Evolutionary conservation across 1,140 invertebrate genomes (phyloP), one percentile per base, ranked within the genome.

Genomic region (Nebria ingens): DNA sequence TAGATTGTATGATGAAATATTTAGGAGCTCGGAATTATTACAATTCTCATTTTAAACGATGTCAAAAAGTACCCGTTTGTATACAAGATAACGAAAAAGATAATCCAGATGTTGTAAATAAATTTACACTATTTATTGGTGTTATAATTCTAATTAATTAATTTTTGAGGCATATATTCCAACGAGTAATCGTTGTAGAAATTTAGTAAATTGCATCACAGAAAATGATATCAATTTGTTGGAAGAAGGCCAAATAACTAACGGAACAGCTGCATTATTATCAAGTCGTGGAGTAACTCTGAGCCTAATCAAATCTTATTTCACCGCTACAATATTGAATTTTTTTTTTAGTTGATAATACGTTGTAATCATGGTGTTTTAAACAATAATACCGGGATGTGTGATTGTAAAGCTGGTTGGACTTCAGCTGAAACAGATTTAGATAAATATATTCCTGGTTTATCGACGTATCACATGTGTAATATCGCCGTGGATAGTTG

Each of bases 1-100:
- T 79, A 0, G 65, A 76, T 51, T 80, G 77, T 61, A 71, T 73
- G n/a, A 65, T 65, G 29, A 73, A 74, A 65, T 79, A 79, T 57
- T 71, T 73, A 53, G 74, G 72, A 3, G 64, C 59, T 19, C 70
- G 69, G 45, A 69, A 72, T 29, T 73, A 71, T 62, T 77, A 65
- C 59, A 70, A 70, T 61, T 55, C 57, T 19, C 64, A 62, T 25
- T 38, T 56, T 13, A 73, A 71, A 59, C 65, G 65, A 54, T 80
- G 78, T 54, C 52, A 71, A n/a, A 21, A 62, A 29, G 60, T 72
- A 34, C 72, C 75, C 1, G 17, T 58, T 13, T 79, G 78, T 59
- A 21, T 70, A n/a, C 56, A 65, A 0, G 61, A 70, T 52, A 42
- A 60, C 23, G 54, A 66, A n/a, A 58, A 62, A 19, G 63, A 68